Percentiles rank a stretch among this genome's conserved stretches.
Evolutionary conservation across 2,797 vertebrate genomes (phyloP).

Genomic region (Alosa sapidissima): DNA sequence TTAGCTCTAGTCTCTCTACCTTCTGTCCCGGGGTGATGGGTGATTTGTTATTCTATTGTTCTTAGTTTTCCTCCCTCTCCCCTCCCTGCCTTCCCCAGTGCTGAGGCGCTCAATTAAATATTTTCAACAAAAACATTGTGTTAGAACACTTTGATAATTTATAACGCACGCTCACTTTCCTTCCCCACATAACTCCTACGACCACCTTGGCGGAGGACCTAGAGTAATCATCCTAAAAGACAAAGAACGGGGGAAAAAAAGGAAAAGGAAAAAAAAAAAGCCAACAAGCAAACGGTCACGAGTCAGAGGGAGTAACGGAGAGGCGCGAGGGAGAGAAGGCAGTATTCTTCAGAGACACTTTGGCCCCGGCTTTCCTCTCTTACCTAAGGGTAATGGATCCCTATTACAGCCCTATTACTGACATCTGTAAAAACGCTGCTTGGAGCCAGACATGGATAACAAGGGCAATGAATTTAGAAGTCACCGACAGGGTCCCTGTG

Average conservation of each 20-base stretch:
- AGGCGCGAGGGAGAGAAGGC: slow-evolving; percentile 31
- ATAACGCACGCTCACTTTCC: slow-evolving; percentile 11
- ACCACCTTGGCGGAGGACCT: slow-evolving; percentile 39
- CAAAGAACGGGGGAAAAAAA: slow-evolving; percentile 59
- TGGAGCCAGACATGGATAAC: slow-evolving; percentile 73
- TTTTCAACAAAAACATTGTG: slow-evolving; percentile 44
- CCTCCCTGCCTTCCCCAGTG: slow-evolving; percentile 58
- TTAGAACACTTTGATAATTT: slow-evolving; percentile 18
- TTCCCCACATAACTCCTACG: not conserved
- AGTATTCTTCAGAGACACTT: slow-evolving; percentile 65
- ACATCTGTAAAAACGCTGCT: slow-evolving; percentile 73
- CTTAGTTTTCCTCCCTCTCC: slow-evolving; percentile 41
- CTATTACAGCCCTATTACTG: slow-evolving; percentile 74
- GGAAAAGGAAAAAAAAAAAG: slow-evolving; percentile 39
- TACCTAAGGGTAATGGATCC: slow-evolving; percentile 75
- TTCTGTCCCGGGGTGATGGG: slow-evolving; percentile 94
- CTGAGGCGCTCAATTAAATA: slow-evolving; percentile 82
- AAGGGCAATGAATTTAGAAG: slow-evolving; percentile 81
- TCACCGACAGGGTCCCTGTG: slow-evolving; percentile 65
- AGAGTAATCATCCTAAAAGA: slow-evolving; percentile 25
- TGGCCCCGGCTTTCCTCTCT: slow-evolving; percentile 39
- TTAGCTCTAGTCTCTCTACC: slow-evolving; percentile 95
- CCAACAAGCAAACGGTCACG: slow-evolving; percentile 41
- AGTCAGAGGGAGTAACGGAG: slow-evolving; percentile 9
- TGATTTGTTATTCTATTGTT: slow-evolving; percentile 90